Base-by-base conservation (phyloP, 2,888 invertebrate genomes). In the Tetramorium bicarinatum region DNA sequence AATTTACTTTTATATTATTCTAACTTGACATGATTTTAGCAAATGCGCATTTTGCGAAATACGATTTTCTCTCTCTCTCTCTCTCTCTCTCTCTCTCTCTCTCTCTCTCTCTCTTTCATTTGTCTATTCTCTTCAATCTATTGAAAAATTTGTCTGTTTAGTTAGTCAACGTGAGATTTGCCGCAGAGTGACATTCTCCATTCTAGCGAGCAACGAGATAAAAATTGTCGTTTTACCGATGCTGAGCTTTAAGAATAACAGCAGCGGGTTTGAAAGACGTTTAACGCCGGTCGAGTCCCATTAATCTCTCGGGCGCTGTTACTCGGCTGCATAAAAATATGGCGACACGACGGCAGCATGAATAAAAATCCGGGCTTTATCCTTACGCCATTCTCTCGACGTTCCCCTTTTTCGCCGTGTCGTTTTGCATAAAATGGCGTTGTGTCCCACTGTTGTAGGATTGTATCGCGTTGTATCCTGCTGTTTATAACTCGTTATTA, bases 291-390 rank as follows among this genome's bases (percentile, higher is more conserved):
- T 72, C 72, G 59, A 79, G 72, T 25, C 47, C 71, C 79, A 79
- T 79, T 72, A 79, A 79, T 79, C 79, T 79, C 59, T 79, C 59
- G 59, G 59, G 47, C 59, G 59, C 59, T 59, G 71, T 79, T 71
- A 38, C 21, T 47, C 47, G 79, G 56, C 66, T 72, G 79, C 59
- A 79, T 79, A 79, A 79, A 79, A 79, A 79, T 79, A 71, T 79
- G 79, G 72, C 79, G 79, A 79, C 79, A 59, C 79, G 72, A 79
- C 79, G 79, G 79, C 79, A 59, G 59, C 79, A 79, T 79, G 79
- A 79, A 79, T 79, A 79, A 79, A 79, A 79, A 79, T 79, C 79
- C 72, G 59, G 18, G 59, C 47, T 79, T 72, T 79, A 72, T 84
- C 38, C 76, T 67, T 79, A 66, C 66, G 59, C 47, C 41, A 49